phyloP scores from a whole-genome alignment of 1,140 invertebrate species.

The Trichoplusia ni region DNA sequence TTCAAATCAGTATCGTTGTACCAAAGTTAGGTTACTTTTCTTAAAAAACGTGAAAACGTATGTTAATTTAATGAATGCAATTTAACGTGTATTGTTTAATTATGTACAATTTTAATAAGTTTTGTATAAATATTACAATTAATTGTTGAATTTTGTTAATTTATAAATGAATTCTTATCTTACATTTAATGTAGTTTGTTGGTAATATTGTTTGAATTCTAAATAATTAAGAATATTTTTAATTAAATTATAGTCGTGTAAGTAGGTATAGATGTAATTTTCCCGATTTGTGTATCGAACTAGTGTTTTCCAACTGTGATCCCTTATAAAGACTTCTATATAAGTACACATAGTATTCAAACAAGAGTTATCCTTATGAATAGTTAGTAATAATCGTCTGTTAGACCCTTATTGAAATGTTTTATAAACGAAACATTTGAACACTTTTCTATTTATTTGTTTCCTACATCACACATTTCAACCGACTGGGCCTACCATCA shows the following conservation, averaged over 20 bases:
- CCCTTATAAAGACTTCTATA: slow-evolving; percentile 79
- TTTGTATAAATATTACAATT: background rate
- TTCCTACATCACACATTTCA: background rate
- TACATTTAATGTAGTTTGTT: slow-evolving; percentile 2
- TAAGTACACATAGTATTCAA: slow-evolving; percentile 65
- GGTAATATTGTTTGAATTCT: background rate
- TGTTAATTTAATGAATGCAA: background rate
- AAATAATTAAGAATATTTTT: background rate
- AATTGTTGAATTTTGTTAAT: slow-evolving; percentile 8
- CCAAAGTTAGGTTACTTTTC: background rate
- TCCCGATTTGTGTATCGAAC: slow-evolving; percentile 58
- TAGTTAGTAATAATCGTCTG: slow-evolving; percentile 30
- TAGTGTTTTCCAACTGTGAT: slow-evolving; percentile 80
- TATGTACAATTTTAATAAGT: background rate
- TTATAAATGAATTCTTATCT: background rate
- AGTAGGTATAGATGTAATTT: slow-evolving; percentile 36
- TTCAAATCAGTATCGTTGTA: background rate
- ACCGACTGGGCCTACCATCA: too few species aligned
- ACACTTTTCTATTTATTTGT: background rate
- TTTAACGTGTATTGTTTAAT: background rate
- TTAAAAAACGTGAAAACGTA: background rate
- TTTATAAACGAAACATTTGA: background rate
- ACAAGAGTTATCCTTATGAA: slow-evolving; percentile 43
- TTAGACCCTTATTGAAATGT: slow-evolving; percentile 10
- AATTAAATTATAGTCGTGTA: slow-evolving; percentile 17